Evolutionary conservation across 2,113 vertebrate genomes (phyloP).

Genomic region (Vulpes lagopus): DNA sequence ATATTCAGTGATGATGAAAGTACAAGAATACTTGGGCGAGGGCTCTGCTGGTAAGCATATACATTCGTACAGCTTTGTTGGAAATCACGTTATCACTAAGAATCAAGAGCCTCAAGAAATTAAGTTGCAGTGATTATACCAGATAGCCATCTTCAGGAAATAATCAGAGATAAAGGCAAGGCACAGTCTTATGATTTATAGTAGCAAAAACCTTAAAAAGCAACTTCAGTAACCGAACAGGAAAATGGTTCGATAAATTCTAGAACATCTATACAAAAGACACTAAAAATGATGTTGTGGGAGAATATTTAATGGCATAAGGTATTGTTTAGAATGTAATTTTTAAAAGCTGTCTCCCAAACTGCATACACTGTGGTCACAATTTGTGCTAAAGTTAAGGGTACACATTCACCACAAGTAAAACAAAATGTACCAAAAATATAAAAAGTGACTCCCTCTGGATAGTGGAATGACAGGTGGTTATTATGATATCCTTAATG

Average conservation of each 20-base stretch:
- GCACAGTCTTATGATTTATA: background rate
- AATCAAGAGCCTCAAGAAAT: background rate
- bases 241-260: background rate
- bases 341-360: background rate
- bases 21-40: background rate
- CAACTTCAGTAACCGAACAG: background rate
- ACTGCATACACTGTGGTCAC: background rate
- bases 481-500: constrained; percentile 11
- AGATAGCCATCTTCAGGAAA: background rate
- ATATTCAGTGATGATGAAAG: background rate
- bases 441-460: constrained; percentile 14
- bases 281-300: background rate
- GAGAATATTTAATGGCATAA: background rate
- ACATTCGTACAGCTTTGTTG: background rate
- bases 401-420: background rate
- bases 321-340: constrained; percentile 12
- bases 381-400: background rate
- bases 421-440: constrained; percentile 45
- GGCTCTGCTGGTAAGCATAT: background rate
- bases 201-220: background rate
- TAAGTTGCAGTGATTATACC: background rate
- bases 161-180: background rate
- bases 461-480: background rate
- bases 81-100: background rate
- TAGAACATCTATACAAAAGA: background rate